Evolutionary conservation across 2,888 invertebrate genomes (phyloP), one percentile per base, ranked within the genome.

Genomic region (Heteromyza rotundicornis): DNA sequence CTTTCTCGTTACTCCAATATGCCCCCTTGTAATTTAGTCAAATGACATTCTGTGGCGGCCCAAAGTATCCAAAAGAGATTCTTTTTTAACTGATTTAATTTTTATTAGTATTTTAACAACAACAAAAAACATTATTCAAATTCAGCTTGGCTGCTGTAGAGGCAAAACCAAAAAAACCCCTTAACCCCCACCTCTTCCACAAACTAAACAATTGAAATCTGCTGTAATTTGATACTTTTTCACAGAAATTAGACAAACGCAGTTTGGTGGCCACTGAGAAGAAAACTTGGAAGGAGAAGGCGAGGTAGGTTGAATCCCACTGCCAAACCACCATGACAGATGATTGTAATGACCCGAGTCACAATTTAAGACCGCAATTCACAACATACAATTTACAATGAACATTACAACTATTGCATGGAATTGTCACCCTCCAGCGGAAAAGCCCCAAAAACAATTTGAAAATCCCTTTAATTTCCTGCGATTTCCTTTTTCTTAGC

Each of bases 381-480:
- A 22, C 35, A 57, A 57, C 44, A 47, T 57, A 47, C 44, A 40
- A 24, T 57, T 60, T 52, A 40, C 23, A 23, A 44, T 23, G 40
- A 65, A 56, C 56, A 64, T 68, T 76, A n/a, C n/a, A n/a, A n/a
- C n/a, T n/a, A n/a, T n/a, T n/a, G n/a, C n/a, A n/a, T 69, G 66
- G 69, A 62, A 65, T 65, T 36, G 36, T n/a, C 56, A 64, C 62
- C 67, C 60, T 62, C 52, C 62, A 22, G 62, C 57, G n/a, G 50
- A 57, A n/a, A 62, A 49, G 53, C 50, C 23, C 47, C 50, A 56
- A 60, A 59, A 61, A 7, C 50, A 47, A 47, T 19, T 47, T 19
- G 14, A 17, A 69, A 71, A 75, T 69, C 74, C 71, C 70, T 74
- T 80, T 79, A 80, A 79, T 79, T 79, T 79, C 80, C 80, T 72